phyloP scores from a whole-genome alignment of 64 coral and sea anemone species.

The Montipora capricornis region DNA sequence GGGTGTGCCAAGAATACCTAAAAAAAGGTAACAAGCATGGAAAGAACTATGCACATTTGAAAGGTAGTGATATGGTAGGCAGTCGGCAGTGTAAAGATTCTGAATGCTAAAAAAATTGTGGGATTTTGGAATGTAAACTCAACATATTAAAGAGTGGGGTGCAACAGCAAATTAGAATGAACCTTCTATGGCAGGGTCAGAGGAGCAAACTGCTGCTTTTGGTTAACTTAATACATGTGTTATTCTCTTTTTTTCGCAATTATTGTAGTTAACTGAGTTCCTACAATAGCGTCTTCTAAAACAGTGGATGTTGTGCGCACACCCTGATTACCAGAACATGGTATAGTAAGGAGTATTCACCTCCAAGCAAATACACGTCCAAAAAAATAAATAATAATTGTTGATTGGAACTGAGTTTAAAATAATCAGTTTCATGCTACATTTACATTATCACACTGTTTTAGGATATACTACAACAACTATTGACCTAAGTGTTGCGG shows the following conservation, averaged over 20 bases:
- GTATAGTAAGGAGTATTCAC: constrained; percentile 1
- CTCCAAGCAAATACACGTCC: neutral
- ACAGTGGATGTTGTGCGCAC: neutral
- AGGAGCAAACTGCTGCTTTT: neutral
- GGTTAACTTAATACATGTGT: neutral
- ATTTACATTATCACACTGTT: neutral
- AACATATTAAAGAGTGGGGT: constrained; percentile 1
- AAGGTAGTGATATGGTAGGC: neutral
- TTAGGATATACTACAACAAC: neutral
- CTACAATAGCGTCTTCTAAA: neutral
- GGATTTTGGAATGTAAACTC: constrained; percentile 14
- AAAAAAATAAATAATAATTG: neutral
- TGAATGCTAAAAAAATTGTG: neutral
- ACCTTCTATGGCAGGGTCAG: neutral
- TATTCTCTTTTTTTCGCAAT: neutral
- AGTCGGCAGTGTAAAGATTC: neutral
- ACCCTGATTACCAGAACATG: neutral
- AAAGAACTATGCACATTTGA: neutral
- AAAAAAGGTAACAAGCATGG: neutral
- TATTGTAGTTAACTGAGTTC: neutral
- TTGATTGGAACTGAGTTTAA: neutral
- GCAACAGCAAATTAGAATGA: constrained; percentile 10
- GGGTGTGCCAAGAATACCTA: neutral
- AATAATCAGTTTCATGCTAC: neutral
- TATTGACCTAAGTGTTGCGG: neutral